A percentile compares a stretch with the other conserved stretches of the same genome.
phyloP scores from a whole-genome alignment of 2,797 vertebrate genomes.

The Argyrosomus regius region DNA sequence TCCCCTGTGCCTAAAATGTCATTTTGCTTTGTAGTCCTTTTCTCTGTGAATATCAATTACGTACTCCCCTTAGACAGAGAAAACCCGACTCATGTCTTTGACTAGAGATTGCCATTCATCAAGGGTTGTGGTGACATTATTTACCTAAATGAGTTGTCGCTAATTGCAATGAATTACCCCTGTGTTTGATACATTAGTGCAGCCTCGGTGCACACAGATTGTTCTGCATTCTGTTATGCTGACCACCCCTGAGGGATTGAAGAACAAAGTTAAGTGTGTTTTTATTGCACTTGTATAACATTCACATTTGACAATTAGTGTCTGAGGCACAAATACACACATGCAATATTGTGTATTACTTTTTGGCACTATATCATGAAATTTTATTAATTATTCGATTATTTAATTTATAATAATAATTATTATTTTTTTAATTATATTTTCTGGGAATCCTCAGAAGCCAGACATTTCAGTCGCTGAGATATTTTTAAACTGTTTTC shows the following conservation, averaged over 20 bases:
- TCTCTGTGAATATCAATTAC: slow-evolving; percentile 43
- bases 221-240: slow-evolving; percentile 64
- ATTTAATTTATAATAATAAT: too few species aligned
- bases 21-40: slow-evolving; percentile 26
- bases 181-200: slow-evolving; percentile 84
- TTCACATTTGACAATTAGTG: slow-evolving; percentile 34
- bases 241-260: slow-evolving; percentile 58
- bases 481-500: background rate
- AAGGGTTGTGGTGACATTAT: slow-evolving; percentile 80
- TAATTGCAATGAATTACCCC: slow-evolving; percentile 85
- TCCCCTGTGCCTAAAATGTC: slow-evolving; percentile 26
- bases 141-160: slow-evolving; percentile 81
- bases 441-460: background rate
- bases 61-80: slow-evolving; percentile 44
- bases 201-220: slow-evolving; percentile 76
- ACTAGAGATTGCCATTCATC: slow-evolving; percentile 76
- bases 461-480: background rate
- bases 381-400: background rate
- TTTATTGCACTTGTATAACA: slow-evolving; percentile 41
- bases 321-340: background rate
- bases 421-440: background rate
- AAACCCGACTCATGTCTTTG: slow-evolving; percentile 67
- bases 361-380: background rate
- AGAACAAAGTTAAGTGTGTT: slow-evolving; percentile 54
- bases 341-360: background rate